Percentiles rank a stretch among this genome's conserved stretches.
phyloP scores from a whole-genome alignment of 2,113 vertebrate species.

The Uropsilus gracilis region DNA sequence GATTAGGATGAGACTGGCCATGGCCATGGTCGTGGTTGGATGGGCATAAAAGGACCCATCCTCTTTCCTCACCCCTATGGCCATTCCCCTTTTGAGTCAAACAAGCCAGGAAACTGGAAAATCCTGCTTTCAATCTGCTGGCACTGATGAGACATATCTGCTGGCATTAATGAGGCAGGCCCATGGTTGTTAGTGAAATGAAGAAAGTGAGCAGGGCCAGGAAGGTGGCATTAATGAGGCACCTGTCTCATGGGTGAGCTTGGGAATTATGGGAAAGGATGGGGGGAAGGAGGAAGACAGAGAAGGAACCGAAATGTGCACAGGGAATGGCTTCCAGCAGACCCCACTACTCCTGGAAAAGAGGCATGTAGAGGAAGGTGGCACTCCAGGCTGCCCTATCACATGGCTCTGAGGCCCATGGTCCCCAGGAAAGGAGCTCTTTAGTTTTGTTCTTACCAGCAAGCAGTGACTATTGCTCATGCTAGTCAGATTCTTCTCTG shows the following conservation, averaged over 20 bases:
- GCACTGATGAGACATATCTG: background rate
- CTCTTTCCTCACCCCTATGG: background rate
- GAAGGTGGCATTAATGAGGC: no score
- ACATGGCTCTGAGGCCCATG: rapidly evolving
- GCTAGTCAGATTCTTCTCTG: background rate
- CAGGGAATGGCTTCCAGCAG: background rate
- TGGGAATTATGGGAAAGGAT: background rate
- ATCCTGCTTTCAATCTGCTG: background rate
- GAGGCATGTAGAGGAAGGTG: background rate
- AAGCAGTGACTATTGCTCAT: background rate
- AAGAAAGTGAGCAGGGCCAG: background rate
- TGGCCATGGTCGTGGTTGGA: background rate
- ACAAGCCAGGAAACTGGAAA: background rate
- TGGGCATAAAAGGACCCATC: background rate
- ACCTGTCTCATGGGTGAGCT: background rate
- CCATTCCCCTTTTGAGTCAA: background rate
- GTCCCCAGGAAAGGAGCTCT: background rate
- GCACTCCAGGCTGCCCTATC: background rate
- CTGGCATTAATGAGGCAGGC: no score
- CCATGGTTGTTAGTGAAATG: background rate
- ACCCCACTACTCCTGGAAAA: background rate
- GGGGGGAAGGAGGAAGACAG: background rate
- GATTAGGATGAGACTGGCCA: background rate
- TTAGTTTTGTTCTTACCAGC: background rate
- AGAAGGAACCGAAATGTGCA: no score